Evolutionary conservation across 2,888 invertebrate species (phyloP).

Genomic region (Platycheirus rosarum): DNA sequence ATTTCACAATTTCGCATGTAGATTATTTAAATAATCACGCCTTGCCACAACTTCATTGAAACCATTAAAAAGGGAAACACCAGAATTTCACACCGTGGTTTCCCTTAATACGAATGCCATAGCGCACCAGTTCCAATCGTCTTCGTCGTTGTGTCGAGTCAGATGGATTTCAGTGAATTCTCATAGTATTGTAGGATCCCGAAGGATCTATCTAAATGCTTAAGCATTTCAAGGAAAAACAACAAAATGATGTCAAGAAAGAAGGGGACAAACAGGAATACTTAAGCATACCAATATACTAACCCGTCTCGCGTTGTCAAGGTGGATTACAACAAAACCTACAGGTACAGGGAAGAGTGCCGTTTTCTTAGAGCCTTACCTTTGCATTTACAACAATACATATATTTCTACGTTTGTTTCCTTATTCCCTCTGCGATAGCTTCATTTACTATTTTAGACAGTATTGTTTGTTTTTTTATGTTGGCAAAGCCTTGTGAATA

Average conservation of each 20-base stretch:
- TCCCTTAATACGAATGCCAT: conserved; percentile 3
- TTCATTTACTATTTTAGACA: conserved; percentile 20
- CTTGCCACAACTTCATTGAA: conserved; percentile 26
- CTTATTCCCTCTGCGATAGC: conserved; percentile 4
- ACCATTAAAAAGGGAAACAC: conserved; percentile 32
- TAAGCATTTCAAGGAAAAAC: conserved; percentile 13
- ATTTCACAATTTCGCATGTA: conserved; percentile 30
- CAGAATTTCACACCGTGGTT: conserved; percentile 24
- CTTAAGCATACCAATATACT: conserved; percentile 35
- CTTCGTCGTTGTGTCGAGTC: neutral
- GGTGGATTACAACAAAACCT: conserved; percentile 23
- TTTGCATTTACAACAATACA: neutral
- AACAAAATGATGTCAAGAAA: neutral
- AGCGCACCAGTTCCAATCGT: no score
- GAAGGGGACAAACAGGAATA: conserved; percentile 7
- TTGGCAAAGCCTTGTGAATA: conserved; percentile 22
- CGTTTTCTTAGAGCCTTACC: conserved; percentile 11
- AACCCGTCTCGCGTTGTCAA: conserved; percentile 5
- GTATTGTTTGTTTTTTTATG: conserved; percentile 25
- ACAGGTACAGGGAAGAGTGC: conserved; percentile 2
- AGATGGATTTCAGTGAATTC: conserved; percentile 21
- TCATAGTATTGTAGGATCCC: conserved; percentile 12
- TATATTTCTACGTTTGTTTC: conserved; percentile 7
- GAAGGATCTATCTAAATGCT: conserved; percentile 31
- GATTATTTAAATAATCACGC: conserved; percentile 44